phyloP scores from a whole-genome alignment of 2,113 vertebrate genomes.

The Chaenocephalus aceratus region DNA sequence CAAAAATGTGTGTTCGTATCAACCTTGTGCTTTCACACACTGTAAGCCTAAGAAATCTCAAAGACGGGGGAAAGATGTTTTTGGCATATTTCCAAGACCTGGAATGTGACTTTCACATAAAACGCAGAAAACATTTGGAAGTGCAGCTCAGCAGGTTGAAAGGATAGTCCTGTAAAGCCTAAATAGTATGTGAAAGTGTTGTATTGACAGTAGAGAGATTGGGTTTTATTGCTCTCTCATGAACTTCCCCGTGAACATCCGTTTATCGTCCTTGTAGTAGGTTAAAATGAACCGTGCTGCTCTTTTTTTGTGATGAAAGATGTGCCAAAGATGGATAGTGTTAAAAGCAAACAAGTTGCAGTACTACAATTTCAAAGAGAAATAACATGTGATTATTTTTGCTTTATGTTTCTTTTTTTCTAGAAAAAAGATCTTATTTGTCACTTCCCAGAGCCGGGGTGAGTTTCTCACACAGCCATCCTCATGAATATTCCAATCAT shows the following conservation, averaged over 20 bases:
- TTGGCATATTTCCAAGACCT: not conserved
- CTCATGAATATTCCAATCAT: constrained; percentile 38
- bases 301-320: constrained; percentile 10
- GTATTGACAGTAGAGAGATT: constrained; percentile 4
- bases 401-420: constrained; percentile 67
- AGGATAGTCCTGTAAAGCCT: constrained; percentile 15
- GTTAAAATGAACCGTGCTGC: constrained; percentile 9
- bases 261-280: constrained; percentile 19
- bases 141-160: constrained; percentile 20
- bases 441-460: constrained; percentile 96
- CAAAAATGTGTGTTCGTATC: not conserved
- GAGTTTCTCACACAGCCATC: constrained; percentile 77
- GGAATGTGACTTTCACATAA: constrained; percentile 9
- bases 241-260: constrained; percentile 7
- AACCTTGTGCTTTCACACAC: not conserved
- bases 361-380: constrained; percentile 10
- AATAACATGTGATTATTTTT: not conserved
- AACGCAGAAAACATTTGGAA: constrained; percentile 39
- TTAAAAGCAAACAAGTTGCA: constrained; percentile 29
- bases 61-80: constrained; percentile 10
- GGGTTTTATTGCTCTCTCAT: constrained; percentile 11
- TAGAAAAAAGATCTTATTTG: constrained; percentile 94
- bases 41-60: not conserved
- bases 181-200: constrained; percentile 17
- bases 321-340: constrained; percentile 2